Evolutionary conservation across 2,113 vertebrate species (phyloP), one percentile per base, ranked within the genome.

Genomic region (Cnemophilus loriae): DNA sequence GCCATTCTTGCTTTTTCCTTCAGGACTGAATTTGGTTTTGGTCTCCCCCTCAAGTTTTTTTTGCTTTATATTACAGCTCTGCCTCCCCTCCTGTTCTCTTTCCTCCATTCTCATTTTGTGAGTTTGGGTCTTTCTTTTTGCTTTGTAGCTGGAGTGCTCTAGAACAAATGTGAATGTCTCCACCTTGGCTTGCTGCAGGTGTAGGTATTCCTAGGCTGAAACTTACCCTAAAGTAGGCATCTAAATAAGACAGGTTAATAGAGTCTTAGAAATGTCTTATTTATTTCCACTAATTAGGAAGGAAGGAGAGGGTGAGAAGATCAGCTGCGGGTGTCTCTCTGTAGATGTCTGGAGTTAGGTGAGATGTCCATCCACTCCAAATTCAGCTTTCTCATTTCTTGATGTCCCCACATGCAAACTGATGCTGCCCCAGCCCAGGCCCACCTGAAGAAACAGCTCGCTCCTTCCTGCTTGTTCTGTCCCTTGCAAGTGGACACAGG

Each of bases 361-460:
- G 32, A 78, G 44, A 56, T 67, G 35, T 64, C 56, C 32, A 12
- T 78, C 44, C 44, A 16, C 14, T 90, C 55, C 1, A 4, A 61
- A 37, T 80, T 76, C n/a, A 83, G 3, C 23, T 55, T 73, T 67
- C 55, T 78, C 30, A 15, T 79, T 73, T 65, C 4, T 2, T 55
- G 21, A 46, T 52, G 18, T 63, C 60, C 59, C 32, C 67, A 44
- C 0, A 0, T 39, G 41, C 26, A 33, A 18, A 16, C 47, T 0
- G 2, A 27, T 50, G 37, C 37, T 87, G n/a, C 13, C 26, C 13
- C 35, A 49, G 53, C 30, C 46, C 27, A 46, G 37, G 17, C 35
- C 35, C 32, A 46, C 14, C 32, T 89, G 63, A 74, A 50, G 33
- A 70, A 81, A 35, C 49, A 87, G 8, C 33, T 87, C 28, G 9